phyloP scores from a whole-genome alignment of 2,797 vertebrate genomes.

The Cirrhinus mrigala region DNA sequence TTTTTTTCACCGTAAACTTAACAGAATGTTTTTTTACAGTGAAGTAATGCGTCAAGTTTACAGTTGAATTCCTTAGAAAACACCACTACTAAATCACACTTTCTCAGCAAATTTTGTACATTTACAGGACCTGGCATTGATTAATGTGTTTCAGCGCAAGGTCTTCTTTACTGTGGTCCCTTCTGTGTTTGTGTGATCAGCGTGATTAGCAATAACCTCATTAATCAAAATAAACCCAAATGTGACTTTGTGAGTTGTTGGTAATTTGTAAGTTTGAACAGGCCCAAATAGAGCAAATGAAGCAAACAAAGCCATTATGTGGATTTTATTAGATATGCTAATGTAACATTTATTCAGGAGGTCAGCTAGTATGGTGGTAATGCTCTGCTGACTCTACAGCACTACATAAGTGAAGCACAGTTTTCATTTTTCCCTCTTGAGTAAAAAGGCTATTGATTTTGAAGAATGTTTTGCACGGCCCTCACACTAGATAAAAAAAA shows the following conservation, averaged over 20 bases:
- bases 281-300: conserved; percentile 39
- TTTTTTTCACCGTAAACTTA: too few species aligned
- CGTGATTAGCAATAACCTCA: conserved; percentile 9
- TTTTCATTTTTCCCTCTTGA: conserved; percentile 61
- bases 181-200: not conserved
- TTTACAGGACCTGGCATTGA: conserved; percentile 4
- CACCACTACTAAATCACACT: not conserved
- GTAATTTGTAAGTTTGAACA: conserved; percentile 28
- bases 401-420: conserved; percentile 37
- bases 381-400: conserved; percentile 60
- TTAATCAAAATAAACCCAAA: conserved; percentile 37
- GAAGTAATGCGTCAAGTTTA: not conserved
- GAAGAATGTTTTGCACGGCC: conserved; percentile 60
- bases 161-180: not conserved
- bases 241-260: conserved; percentile 33
- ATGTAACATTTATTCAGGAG: conserved; percentile 55
- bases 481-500: conserved; percentile 61
- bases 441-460: conserved; percentile 71
- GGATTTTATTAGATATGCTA: conserved; percentile 39
- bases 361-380: conserved; percentile 68
- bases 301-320: conserved; percentile 51
- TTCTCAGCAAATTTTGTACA: not conserved
- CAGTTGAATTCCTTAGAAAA: not conserved
- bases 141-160: conserved; percentile 23
- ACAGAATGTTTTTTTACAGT: too few species aligned